Evolutionary conservation across 2,888 invertebrate species (phyloP), one percentile per base, ranked within the genome.

Genomic region (Galeruca laticollis): DNA sequence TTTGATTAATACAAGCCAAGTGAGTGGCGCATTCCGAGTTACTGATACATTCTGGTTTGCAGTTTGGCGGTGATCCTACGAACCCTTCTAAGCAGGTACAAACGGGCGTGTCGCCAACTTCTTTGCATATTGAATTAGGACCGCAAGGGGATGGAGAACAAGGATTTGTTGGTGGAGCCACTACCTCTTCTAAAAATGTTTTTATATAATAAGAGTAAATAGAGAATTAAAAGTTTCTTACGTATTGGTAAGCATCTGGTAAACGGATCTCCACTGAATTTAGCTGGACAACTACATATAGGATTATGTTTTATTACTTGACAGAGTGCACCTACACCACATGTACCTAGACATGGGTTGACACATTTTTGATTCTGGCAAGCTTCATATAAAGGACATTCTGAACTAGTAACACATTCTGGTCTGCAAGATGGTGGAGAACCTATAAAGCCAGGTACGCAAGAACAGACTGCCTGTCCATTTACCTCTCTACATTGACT

Each of bases 91-190:
- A 82, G 81, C 94, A 95, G 54, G 92, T 89, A 81, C 94, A 95
- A 43, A 91, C 90, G 31, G 93, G 92, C 21, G 87, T 85, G 47
- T 89, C 89, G 70, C 90, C 89, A 13, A 88, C 85, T 75, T 91
- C 89, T 70, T 89, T 88, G 79, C 95, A 95, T 80, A 92, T 88
- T 3, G 94, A 90, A 81, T 93, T 92, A 33, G 91, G 89, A 26
- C 95, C 95, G 81, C 95, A 95, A 0, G 94, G 94, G 51, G 93
- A 91, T 31, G 93, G 94, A 63, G 90, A 82, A 81, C 94, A 94
- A 57, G 93, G 93, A 72, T 74, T 82, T 60, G 76, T 81, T 70
- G 84, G 83, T 18, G 81, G 79, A 61, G 75, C 77, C 78, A 74
- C 54, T 77, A 76, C 54, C 26, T 54, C 54, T 54, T 54, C 54